Evolutionary conservation across 1,140 invertebrate species (phyloP).

Genomic region (Hermetia illucens): DNA sequence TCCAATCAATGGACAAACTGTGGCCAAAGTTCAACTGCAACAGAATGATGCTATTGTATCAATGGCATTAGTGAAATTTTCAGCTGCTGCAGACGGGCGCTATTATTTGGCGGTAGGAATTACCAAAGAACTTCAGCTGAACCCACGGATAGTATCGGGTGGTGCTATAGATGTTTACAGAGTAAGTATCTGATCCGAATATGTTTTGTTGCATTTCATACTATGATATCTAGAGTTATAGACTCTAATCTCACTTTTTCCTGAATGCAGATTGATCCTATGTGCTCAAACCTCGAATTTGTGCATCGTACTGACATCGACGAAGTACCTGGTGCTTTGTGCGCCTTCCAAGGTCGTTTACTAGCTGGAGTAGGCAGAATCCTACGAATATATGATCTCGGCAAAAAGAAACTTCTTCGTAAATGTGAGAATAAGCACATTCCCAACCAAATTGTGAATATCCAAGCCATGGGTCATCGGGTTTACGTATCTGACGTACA

Average conservation of each 20-base stretch:
- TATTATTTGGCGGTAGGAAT: slow-evolving; percentile 53
- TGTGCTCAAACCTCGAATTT: slow-evolving; percentile 70
- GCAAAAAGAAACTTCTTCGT: slow-evolving; percentile 88
- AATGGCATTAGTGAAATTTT: slow-evolving; percentile 52
- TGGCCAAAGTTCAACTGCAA: slow-evolving; percentile 68
- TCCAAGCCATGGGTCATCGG: slow-evolving; percentile 84
- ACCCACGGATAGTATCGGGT: slow-evolving; percentile 40
- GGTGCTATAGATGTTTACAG: slow-evolving; percentile 30
- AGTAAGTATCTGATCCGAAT: slow-evolving; percentile 5
- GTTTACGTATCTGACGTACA: slow-evolving; percentile 94
- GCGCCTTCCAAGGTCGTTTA: slow-evolving; percentile 81
- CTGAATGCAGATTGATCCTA: slow-evolving; percentile 41
- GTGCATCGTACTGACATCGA: slow-evolving; percentile 91
- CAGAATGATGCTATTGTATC: slow-evolving; percentile 91
- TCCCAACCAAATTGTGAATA: slow-evolving; percentile 85
- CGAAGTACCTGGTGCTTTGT: slow-evolving; percentile 81
- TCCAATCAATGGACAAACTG: slow-evolving; percentile 65
- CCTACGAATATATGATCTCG: slow-evolving; percentile 90
- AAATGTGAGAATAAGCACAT: slow-evolving; percentile 99
- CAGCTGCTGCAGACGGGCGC: slow-evolving; percentile 19
- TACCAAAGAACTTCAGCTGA: slow-evolving; percentile 79
- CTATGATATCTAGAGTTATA: too few relatives aligned
- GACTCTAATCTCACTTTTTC: too few relatives aligned
- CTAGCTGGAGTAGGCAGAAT: slow-evolving; percentile 86
- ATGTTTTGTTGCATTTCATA: not conserved